Conservation (phyloP, 2,888 invertebrate species). For the Autographa pulchrina region DNA sequence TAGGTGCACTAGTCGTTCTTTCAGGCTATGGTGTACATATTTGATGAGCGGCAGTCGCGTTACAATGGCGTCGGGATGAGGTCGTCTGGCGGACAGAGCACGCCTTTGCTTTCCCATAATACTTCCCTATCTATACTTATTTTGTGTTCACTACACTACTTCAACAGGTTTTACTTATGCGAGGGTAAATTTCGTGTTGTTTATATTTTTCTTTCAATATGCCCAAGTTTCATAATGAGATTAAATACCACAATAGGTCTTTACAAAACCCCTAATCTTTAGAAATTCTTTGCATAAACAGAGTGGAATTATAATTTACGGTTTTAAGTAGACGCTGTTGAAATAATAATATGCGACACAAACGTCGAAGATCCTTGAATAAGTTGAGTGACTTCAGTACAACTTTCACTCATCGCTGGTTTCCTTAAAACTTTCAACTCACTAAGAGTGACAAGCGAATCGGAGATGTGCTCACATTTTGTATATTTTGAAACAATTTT, state of each 20-base stretch:
- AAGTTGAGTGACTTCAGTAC: conserved; percentile 1
- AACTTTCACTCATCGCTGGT: conserved; percentile 4
- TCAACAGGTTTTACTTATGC: conserved; percentile 45
- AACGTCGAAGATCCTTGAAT: conserved; percentile 4
- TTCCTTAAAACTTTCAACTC: conserved; percentile 4
- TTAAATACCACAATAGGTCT: conserved; percentile 1
- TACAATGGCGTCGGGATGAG: conserved; percentile 86
- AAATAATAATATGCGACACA: not conserved
- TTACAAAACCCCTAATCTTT: conserved; percentile 1
- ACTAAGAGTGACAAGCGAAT: conserved; percentile 1
- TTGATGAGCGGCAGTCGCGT: conserved; percentile 83
- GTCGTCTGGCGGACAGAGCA: conserved; percentile 80
- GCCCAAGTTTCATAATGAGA: not conserved
- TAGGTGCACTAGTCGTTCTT: conserved; percentile 75
- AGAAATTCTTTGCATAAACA: conserved; percentile 2
- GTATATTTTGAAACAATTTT: not conserved
- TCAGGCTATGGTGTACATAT: conserved; percentile 84
- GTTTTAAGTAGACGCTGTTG: not conserved
- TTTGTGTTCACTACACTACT: conserved; percentile 34
- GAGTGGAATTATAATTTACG: conserved; percentile 4
- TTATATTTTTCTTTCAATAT: conserved; percentile 1
- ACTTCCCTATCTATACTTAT: conserved; percentile 51
- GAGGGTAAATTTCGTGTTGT: conserved; percentile 12
- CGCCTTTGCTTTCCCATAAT: conserved; percentile 69
- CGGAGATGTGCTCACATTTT: conserved; percentile 4